Conservation (phyloP, 2,797 vertebrate genomes). For the Paguma larvata region DNA sequence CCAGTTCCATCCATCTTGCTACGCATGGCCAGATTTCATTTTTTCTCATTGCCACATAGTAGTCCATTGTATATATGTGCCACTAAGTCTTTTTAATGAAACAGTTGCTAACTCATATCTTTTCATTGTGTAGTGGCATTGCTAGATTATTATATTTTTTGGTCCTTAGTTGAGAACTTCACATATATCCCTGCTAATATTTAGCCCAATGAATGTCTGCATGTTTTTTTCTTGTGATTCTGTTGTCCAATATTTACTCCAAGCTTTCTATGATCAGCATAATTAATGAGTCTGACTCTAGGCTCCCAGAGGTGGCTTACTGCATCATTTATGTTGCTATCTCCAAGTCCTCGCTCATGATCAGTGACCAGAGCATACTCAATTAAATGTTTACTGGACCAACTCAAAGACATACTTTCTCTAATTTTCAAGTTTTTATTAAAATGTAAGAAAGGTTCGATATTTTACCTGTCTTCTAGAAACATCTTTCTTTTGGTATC, state of each 20-base stretch:
- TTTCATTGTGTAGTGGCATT: neutral
- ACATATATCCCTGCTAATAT: neutral
- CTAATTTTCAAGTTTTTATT: slow-evolving; percentile 13
- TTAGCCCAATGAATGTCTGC: neutral
- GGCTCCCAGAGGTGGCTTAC: neutral
- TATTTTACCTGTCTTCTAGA: slow-evolving; percentile 2
- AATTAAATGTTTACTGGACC: neutral
- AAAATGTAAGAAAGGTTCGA: neutral
- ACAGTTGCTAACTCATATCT: neutral
- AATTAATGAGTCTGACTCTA: neutral
- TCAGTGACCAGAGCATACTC: neutral
- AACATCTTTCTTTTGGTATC: neutral
- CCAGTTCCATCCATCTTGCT: no score
- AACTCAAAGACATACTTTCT: neutral
- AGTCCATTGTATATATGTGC: no score
- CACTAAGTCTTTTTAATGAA: neutral
- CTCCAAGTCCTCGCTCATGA: neutral
- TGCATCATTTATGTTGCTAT: neutral
- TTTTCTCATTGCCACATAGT: no score
- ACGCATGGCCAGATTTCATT: no score
- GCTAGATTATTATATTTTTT: slow-evolving; percentile 17
- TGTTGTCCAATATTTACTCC: neutral
- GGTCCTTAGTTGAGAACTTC: neutral
- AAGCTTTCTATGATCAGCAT: neutral
- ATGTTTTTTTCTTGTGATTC: neutral